A percentile compares a stretch with the other conserved stretches of the same genome.
Evolutionary conservation across 1,140 invertebrate genomes (phyloP).

Genomic region (Riptortus pedestris): DNA sequence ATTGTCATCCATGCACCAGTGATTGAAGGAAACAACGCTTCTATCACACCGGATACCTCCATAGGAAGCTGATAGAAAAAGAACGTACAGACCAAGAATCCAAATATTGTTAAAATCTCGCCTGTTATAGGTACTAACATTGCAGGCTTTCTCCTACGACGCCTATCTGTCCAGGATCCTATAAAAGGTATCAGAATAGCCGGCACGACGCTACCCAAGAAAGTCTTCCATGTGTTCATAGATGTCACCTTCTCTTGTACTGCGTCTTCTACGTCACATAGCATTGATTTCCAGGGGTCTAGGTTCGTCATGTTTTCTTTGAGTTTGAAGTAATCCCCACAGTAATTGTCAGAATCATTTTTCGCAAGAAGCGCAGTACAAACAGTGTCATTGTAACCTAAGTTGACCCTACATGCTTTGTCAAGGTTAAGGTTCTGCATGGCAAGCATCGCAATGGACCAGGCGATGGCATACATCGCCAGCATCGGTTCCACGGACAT

Average conservation of each 20-base stretch:
- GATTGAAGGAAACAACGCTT: constrained; percentile 64
- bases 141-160: constrained; percentile 66
- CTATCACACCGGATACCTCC: constrained; percentile 57
- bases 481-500: constrained; percentile 71
- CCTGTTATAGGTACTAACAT: constrained; percentile 73
- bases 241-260: constrained; percentile 64
- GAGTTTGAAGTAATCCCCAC: constrained; percentile 48
- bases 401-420: constrained; percentile 71
- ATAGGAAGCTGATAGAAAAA: constrained; percentile 54
- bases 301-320: constrained; percentile 20
- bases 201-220: constrained; percentile 61
- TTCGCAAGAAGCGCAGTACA: constrained; percentile 59
- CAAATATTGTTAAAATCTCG: constrained; percentile 62
- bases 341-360: constrained; percentile 34
- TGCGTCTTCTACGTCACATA: constrained; percentile 45
- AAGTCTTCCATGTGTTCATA: constrained; percentile 70
- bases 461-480: constrained; percentile 67
- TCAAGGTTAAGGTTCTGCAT: constrained; percentile 78
- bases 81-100: constrained; percentile 65
- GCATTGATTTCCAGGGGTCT: background rate
- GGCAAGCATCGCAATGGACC: constrained; percentile 61
- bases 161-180: constrained; percentile 42
- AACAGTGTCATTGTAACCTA: constrained; percentile 53
- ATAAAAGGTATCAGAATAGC: constrained; percentile 64
- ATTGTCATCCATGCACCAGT: constrained; percentile 81